Percentiles rank a stretch among this genome's conserved stretches.
Conservation (phyloP, 2,888 invertebrate species). For the Drosophila tripunctata region DNA sequence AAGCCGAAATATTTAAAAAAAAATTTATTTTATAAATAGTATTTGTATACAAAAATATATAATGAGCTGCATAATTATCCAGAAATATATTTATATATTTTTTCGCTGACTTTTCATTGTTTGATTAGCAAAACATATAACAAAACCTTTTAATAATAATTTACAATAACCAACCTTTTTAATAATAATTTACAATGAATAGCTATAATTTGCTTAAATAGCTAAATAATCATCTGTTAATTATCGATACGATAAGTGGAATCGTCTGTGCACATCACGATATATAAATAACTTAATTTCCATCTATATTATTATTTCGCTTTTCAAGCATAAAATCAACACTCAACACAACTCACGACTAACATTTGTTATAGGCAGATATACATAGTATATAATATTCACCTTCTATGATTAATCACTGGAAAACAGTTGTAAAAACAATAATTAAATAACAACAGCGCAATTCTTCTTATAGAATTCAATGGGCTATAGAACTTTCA, state of each 20-base stretch:
- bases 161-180: neutral
- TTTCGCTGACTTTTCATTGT: no score
- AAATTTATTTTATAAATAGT: no score
- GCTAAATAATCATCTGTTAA: constrained; percentile 1
- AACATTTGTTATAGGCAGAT: neutral
- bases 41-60: no score
- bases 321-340: constrained; percentile 5
- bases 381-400: neutral
- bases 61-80: no score
- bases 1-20: no score
- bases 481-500: neutral
- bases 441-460: constrained; percentile 7
- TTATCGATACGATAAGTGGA: constrained; percentile 12
- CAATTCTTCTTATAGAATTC: no score
- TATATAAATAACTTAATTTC: constrained; percentile 2
- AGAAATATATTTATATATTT: no score
- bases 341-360: neutral
- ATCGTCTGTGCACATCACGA: constrained; percentile 3
- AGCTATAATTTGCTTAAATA: neutral
- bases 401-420: constrained; percentile 29
- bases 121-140: no score
- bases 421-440: constrained; percentile 16
- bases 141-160: neutral
- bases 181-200: constrained; percentile 21
- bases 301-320: constrained; percentile 4